These are phyloP conservation scores for Podabrus alpinus DNA, from an alignment of 2,888 invertebrate species.

Conservation along the genomic window DNA sequence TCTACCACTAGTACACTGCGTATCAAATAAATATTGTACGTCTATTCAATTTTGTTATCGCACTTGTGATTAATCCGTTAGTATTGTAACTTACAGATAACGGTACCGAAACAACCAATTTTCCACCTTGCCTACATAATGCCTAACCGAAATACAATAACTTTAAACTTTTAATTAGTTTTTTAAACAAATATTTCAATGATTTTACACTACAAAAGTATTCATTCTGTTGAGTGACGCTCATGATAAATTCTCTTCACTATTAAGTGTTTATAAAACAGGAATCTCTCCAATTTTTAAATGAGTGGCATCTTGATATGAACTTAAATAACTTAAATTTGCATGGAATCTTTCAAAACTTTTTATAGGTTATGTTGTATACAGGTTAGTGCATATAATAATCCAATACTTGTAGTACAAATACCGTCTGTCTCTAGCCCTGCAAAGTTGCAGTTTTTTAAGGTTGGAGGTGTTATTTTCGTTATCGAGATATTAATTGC, in stretches of 20 bases:
- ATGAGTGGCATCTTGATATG: background rate
- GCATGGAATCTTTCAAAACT: background rate
- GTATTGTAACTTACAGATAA: background rate
- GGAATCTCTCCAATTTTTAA: background rate
- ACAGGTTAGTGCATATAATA: too few species aligned
- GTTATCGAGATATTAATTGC: too few species aligned
- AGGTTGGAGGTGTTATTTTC: too few species aligned
- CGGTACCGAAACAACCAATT: background rate
- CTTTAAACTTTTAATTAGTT: background rate
- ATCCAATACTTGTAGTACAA: too few species aligned
- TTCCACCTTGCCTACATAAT: background rate
- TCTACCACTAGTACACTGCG: conserved; percentile 16
- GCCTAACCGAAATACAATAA: background rate
- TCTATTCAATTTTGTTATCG: background rate
- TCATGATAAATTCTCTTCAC: background rate
- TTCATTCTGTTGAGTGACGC: background rate
- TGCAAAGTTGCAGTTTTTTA: too few species aligned
- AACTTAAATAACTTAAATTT: background rate
- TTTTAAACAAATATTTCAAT: background rate
- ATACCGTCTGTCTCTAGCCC: too few species aligned
- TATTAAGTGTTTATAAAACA: background rate
- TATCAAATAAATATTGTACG: background rate
- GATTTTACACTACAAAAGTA: background rate
- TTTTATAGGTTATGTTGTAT: too few species aligned
- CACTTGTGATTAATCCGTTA: background rate